Base-by-base conservation (phyloP, 2,113 vertebrate species). In the Rhinolophus ferrumequinum region DNA sequence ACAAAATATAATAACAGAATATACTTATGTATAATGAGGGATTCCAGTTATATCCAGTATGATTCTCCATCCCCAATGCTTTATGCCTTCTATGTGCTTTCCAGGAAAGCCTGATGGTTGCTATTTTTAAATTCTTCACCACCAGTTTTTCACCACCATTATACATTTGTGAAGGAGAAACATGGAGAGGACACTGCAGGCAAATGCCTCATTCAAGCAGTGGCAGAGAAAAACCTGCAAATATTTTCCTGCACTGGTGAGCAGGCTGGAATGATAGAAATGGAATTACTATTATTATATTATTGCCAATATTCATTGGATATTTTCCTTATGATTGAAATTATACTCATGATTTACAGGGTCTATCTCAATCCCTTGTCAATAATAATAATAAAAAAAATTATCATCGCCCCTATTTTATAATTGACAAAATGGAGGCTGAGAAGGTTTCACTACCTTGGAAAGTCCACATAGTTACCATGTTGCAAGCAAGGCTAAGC, bases 21-120 rank as follows among this genome's bases (percentile, higher is more conserved):
- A 90, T 88, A 95, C 94, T 96, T 94, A 94, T 94, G 28, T 66
- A 18, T 82, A 82, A 54, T n/a, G 41, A 97, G 84, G 50, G 16
- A 75, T 93, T 97, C 18, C 10, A 84, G 62, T 87, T 79, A 58
- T 41, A 47, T 24, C 30, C 2, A 66, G 1, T 67, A 30, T 73
- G 76, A 64, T 33, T 88, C 69, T 92, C 14, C 4, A n/a, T 73
- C 91, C 81, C 35, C 72, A 85, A 70, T 84, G 54, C 18, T 77
- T 88, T 66, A 62, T 70, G 50, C 14, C 35, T 11, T 95, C 41
- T 88, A 0, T 80, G 30, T 33, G 62, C 47, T 77, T 93, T 50
- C 90, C 70, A 76, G 35, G n/a, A 90, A 54, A 94, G 9, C 33
- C 66, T 62, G 3, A 66, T 28, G 18, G 44, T 38, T 76, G 18